phyloP scores from a whole-genome alignment of 2,888 invertebrate genomes.

The Beris chalybata region DNA sequence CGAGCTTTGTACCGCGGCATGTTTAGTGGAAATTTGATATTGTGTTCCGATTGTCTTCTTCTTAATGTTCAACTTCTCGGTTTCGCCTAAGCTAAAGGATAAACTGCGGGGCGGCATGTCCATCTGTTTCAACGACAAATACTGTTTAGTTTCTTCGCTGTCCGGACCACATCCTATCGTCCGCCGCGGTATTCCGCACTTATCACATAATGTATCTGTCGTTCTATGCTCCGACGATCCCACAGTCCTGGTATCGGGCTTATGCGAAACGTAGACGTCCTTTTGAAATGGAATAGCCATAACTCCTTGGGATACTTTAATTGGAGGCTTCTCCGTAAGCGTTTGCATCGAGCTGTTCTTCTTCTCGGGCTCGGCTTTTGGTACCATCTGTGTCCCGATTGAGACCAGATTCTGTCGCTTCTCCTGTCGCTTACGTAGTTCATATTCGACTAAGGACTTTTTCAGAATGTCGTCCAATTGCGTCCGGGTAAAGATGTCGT shows the following conservation, averaged over 20 bases:
- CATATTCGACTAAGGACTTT: conserved; percentile 43
- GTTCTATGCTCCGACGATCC: conserved; percentile 60
- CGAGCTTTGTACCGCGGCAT: conserved; percentile 30
- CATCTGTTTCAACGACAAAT: conserved; percentile 57
- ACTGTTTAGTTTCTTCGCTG: conserved; percentile 38
- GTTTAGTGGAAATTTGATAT: conserved; percentile 37
- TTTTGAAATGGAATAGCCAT: conserved; percentile 47
- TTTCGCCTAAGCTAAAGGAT: conserved; percentile 64
- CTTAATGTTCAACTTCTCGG: conserved; percentile 56
- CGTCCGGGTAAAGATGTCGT: conserved; percentile 52
- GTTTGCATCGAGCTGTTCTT: conserved; percentile 46
- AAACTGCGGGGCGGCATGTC: conserved; percentile 59
- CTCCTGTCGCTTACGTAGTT: conserved; percentile 32
- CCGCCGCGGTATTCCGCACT: conserved; percentile 58
- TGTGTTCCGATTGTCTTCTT: conserved; percentile 51
- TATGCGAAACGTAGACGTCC: conserved; percentile 49
- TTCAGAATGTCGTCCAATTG: conserved; percentile 49
- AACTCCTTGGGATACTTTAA: conserved; percentile 46
- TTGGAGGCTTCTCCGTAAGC: conserved; percentile 42
- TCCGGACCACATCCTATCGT: conserved; percentile 63
- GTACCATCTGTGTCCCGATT: conserved; percentile 53
- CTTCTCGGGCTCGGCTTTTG: conserved; percentile 29
- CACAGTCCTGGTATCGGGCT: conserved; percentile 57
- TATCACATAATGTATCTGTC: conserved; percentile 59
- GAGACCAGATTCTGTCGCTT: conserved; percentile 46